These are phyloP conservation scores for Orchesella flavescens DNA, from an alignment of 2,888 invertebrate species.

Conservation along the genomic window DNA sequence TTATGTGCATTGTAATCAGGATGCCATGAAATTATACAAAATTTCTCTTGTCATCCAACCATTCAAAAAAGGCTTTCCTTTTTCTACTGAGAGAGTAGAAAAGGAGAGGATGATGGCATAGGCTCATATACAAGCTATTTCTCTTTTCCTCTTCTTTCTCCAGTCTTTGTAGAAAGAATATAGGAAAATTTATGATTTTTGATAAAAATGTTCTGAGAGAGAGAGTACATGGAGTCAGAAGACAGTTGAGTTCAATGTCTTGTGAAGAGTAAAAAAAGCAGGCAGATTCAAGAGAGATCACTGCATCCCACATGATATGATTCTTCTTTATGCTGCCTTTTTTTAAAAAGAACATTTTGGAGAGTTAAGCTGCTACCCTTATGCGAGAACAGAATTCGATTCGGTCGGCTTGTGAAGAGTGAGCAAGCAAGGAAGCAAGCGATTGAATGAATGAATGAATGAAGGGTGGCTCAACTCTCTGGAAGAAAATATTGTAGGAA, in stretches of 20 bases:
- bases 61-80: background rate
- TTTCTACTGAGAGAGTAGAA: background rate
- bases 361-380: too few species aligned
- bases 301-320: background rate
- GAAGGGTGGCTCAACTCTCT: slow-evolving; percentile 67
- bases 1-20: slow-evolving; percentile 57
- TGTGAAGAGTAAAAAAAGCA: slow-evolving; percentile 40
- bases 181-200: slow-evolving; percentile 55
- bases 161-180: slow-evolving; percentile 12
- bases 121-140: too few species aligned
- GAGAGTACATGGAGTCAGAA: background rate
- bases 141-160: slow-evolving; percentile 13
- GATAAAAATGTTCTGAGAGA: slow-evolving; percentile 33
- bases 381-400: too few species aligned
- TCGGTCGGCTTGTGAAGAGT: background rate
- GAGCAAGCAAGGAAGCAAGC: background rate
- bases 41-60: slow-evolving; percentile 39
- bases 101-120: too few species aligned
- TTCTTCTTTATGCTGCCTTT: background rate
- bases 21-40: slow-evolving; percentile 63
- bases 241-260: slow-evolving; percentile 55
- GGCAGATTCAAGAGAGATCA: slow-evolving; percentile 5
- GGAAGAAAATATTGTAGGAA: slow-evolving; percentile 51
- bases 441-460: slow-evolving; percentile 66
- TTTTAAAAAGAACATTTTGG: slow-evolving; percentile 19